Conservation (phyloP, 2,888 invertebrate genomes). For the Loripinus fragilis region DNA sequence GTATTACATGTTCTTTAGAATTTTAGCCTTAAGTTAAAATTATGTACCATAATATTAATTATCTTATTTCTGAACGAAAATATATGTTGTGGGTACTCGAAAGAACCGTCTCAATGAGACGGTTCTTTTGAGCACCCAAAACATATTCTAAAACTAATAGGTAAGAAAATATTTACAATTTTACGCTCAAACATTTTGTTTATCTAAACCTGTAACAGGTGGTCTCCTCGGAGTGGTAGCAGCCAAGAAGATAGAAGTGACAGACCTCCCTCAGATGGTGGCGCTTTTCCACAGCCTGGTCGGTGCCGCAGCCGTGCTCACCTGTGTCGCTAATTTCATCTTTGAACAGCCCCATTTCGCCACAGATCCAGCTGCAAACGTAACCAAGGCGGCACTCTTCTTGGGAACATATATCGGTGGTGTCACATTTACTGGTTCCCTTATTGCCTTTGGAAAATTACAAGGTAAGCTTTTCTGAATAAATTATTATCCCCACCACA, state of each 20-base stretch:
- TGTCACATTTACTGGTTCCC: conserved; percentile 94
- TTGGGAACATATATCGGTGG: conserved; percentile 95
- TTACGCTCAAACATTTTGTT: too few relatives aligned
- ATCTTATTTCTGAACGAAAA: too few relatives aligned
- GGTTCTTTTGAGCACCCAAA: too few relatives aligned
- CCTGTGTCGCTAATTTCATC: conserved; percentile 93
- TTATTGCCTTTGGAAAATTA: conserved; percentile 95
- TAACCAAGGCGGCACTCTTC: conserved; percentile 92
- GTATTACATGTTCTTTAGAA: too few relatives aligned
- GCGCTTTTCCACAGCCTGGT: conserved; percentile 94
- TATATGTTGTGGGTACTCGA: too few relatives aligned
- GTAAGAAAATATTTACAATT: too few relatives aligned
- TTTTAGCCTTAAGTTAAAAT: too few relatives aligned
- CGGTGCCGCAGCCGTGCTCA: conserved; percentile 93
- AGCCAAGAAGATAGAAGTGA: conserved; percentile 90
- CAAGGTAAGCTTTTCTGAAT: conserved; percentile 87
- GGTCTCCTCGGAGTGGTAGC: conserved; percentile 90
- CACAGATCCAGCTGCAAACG: conserved; percentile 89
- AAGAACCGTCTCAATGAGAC: too few relatives aligned
- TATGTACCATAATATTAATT: too few relatives aligned
- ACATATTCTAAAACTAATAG: too few relatives aligned
- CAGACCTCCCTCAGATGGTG: conserved; percentile 93
- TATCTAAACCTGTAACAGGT: conserved; percentile 81
- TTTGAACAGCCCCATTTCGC: conserved; percentile 93
- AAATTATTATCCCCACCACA: too few relatives aligned